Evolutionary conservation across 2,888 invertebrate species (phyloP), one percentile per base, ranked within the genome.

Genomic region (Phaonia tiefii): DNA sequence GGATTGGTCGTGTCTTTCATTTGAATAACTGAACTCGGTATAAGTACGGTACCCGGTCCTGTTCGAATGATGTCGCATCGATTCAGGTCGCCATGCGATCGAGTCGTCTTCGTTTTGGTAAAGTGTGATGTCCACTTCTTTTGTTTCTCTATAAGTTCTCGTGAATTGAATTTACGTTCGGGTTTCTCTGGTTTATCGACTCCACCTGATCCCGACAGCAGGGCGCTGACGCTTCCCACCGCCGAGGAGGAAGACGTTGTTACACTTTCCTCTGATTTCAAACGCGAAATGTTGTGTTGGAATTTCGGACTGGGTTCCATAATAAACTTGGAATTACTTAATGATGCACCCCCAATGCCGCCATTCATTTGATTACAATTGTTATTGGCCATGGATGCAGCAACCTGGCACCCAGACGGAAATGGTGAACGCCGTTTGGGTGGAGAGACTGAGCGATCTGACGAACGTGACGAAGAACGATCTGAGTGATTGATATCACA

Each of bases 91-190:
- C 94, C 93, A 85, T 93, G 93, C 80, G 92, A 92, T 75, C 93
- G 92, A 83, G 91, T 85, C 5, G 94, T 92, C 84, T 95, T 93
- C 67, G 95, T 93, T 92, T 96, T 96, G 79, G 95, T 95, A 89
- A 97, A 97, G 91, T 96, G 97, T 80, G 96, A 95, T 37, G 97
- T 97, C 97, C 97, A 97, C 91, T 97, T 97, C 88, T 95, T 95
- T 89, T 97, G 97, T 87, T 97, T 96, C 90, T 96, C 97, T 85
- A 97, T 97, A 73, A 97, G 92, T 89, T 97, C 96, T 85, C 96
- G 95, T 82, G 96, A 96, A 86, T 94, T 95, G 86, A 96, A 95
- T 87, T 95, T 94, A 74, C 96, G 92, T 89, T 96, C 96, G 2
- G 96, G 96, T 90, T 96, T 96, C 86, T 96, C 96, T 0, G 96